A percentile compares a stretch with the other conserved stretches of the same genome.
Conservation (phyloP, 2,797 vertebrate genomes). For the Botia kubotai region DNA sequence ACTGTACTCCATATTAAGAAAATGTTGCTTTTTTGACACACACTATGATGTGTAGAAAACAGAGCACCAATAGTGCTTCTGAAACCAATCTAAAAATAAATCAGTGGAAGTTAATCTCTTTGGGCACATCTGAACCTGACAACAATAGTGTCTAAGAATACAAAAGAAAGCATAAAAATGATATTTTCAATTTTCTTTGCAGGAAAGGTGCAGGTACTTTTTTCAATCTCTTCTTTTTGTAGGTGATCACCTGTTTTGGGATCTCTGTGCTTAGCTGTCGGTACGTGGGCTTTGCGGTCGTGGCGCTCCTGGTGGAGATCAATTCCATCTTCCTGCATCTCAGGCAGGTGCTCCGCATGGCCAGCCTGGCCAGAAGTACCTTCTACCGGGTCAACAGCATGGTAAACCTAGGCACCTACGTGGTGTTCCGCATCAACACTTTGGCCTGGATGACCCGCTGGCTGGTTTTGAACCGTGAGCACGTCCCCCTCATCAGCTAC, state of each 20-base stretch:
- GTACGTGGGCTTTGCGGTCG: conserved; percentile 86
- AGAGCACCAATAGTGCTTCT: neutral
- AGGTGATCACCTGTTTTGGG: conserved; percentile 91
- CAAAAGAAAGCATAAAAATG: neutral
- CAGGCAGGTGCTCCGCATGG: conserved; percentile 86
- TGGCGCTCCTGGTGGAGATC: conserved; percentile 91
- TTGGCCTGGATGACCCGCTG: conserved; percentile 94
- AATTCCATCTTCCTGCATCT: conserved; percentile 92
- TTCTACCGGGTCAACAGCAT: conserved; percentile 88
- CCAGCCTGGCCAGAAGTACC: conserved; percentile 71
- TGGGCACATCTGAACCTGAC: neutral
- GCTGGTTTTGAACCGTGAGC: conserved; percentile 86
- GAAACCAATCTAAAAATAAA: neutral
- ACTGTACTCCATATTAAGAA: neutral
- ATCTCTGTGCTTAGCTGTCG: conserved; percentile 79
- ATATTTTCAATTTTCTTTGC: neutral
- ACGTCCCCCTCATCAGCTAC: conserved; percentile 80
- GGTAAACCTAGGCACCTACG: conserved; percentile 88
- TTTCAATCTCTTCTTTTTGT: conserved; percentile 26
- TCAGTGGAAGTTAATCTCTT: neutral
- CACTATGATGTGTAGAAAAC: neutral
- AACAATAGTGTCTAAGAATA: neutral
- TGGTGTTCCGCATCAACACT: conserved; percentile 89
- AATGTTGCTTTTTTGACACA: neutral
- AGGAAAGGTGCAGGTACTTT: neutral